Evolutionary conservation across 92 coral and sea anemone genomes (phyloP), one percentile per base, ranked within the genome.

Genomic region (Epizoanthus rinbou): DNA sequence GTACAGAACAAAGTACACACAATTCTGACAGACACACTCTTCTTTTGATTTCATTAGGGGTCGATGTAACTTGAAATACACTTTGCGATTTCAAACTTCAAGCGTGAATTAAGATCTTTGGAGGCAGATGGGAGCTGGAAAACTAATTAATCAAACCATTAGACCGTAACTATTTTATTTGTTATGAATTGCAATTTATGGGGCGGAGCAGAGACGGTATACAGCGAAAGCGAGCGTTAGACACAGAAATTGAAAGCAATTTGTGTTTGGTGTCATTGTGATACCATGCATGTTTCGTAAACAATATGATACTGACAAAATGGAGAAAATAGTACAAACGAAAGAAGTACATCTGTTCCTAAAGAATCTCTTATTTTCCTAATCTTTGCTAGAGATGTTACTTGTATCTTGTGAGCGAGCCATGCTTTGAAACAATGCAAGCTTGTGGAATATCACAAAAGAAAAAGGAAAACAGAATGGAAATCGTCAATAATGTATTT

Each of bases 391-490:
- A 39, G 33, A 39, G 3, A 56, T 41, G 58, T 78, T 60, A 22
- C 18, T 78, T 63, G 52, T 56, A 78, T 37, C 82, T 50, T 78
- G 43, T 62, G 57, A 78, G 8, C 69, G 15, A 78, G 71, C 82
- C 71, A 78, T 78, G 82, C 82, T 62, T 78, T 43, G 14, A 6
- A 62, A 78, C 82, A 78, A 78, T 62, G 39, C 57, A 62, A 78
- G 82, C 82, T 78, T 35, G 43, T 41, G 69, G 50, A 78, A 39
- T 3, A 33, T 19, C 63, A 76, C 82, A 78, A 78, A 78, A 62
- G 82, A 60, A 62, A 69, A 47, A 19, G 39, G 54, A 37, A 78
- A 78, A 41, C 53, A 39, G 56, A 60, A 62, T 78, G 71, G 39
- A 78, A 15, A 78, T 63, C 82, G 60, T 78, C 71, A 78, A 41